Base-by-base conservation (phyloP, 1,140 invertebrate species). In the Conus ventricosus region DNA sequence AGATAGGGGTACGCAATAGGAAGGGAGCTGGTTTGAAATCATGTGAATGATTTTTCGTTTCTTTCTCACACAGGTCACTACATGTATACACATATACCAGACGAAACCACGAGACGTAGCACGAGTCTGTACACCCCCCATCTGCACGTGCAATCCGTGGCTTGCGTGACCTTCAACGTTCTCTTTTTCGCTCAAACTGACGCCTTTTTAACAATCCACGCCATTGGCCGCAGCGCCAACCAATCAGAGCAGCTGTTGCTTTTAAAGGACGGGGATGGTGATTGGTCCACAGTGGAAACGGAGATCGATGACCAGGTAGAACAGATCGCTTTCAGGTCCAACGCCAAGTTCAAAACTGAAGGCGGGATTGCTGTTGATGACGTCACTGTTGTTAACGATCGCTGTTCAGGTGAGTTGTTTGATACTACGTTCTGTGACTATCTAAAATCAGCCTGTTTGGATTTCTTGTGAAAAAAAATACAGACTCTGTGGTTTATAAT, bases 1-100 rank as follows among this genome's bases (percentile, higher is more conserved):
- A 39, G 39, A 39, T 39, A 39, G n/a, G n/a, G n/a, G n/a, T n/a
- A n/a, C n/a, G n/a, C n/a, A n/a, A n/a, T n/a, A n/a, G 39, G 39
- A 39, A 39, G 39, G 39, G 39, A 39, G 39, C 39, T 39, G 39
- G 39, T 39, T 39, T 39, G 39, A 39, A 39, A 39, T 39, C 3
- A 39, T 39, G 39, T 39, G 39, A 39, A 39, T 39, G 39, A 39
- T 39, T 39, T 39, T 39, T 39, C 75, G 23, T 75, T 25, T 15
- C 87, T 39, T 83, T 76, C 23, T 23, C 75, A 53, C 57, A 39
- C 82, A 91, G 91, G 91, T 53, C 89, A 90, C 81, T 91, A 90
- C 83, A 84, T 91, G 84, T 91, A 89, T 76, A 83, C 89, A 5
- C 88, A 87, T 51, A 54, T 90, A 13, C 54, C 60, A 10, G 84